Conservation (phyloP, 2,113 vertebrate genomes). For the Sorex araneus region DNA sequence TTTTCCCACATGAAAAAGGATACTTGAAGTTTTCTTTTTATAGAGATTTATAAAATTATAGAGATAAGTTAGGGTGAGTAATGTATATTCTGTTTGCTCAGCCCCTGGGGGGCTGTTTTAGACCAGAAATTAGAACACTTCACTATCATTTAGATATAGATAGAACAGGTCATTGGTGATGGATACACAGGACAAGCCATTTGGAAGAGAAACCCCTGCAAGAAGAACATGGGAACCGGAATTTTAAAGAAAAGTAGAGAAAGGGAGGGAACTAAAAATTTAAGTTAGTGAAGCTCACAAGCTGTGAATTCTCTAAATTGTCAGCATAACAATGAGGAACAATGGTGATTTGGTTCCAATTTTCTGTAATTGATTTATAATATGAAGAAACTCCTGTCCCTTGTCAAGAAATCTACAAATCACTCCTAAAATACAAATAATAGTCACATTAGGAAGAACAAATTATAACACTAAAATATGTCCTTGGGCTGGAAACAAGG, state of each 20-base stretch:
- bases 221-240: background rate
- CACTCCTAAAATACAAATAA: slow-evolving; percentile 72
- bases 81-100: background rate
- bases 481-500: slow-evolving; percentile 67
- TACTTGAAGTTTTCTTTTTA: background rate
- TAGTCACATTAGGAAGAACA: slow-evolving; percentile 61
- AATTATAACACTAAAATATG: slow-evolving; percentile 71
- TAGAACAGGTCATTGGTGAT: background rate
- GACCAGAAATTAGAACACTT: background rate
- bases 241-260: background rate
- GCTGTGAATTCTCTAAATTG: background rate
- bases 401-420: slow-evolving; percentile 73
- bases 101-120: background rate
- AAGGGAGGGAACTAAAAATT: slow-evolving; percentile 6
- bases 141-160: background rate
- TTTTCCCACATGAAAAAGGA: background rate
- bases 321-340: slow-evolving; percentile 1
- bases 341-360: slow-evolving; percentile 52
- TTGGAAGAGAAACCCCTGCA: background rate
- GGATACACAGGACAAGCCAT: background rate
- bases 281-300: slow-evolving; percentile 64
- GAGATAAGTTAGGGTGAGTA: background rate
- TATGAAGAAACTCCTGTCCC: slow-evolving; percentile 26
- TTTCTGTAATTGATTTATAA: slow-evolving; percentile 73
- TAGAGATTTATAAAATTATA: background rate